Conservation (phyloP, 2,888 invertebrate species). For the Mechanitis mazaeus region DNA sequence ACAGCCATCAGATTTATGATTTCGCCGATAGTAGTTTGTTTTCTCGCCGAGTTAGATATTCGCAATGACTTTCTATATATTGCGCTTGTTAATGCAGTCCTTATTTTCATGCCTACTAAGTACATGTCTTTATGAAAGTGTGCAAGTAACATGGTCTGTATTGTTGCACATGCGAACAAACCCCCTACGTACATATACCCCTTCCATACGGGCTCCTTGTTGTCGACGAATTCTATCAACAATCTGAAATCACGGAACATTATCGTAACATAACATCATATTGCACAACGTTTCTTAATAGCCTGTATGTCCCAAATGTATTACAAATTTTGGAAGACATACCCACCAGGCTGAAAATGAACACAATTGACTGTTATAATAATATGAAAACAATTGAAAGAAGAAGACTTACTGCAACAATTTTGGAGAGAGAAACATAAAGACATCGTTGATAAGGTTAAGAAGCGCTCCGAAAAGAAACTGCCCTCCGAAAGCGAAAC, state of each 20-base stretch:
- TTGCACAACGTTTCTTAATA: too few relatives aligned
- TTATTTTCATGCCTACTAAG: constrained; percentile 91
- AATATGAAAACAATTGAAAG: too few relatives aligned
- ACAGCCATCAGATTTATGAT: constrained; percentile 95
- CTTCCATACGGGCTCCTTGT: constrained; percentile 84
- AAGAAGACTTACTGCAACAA: constrained; percentile 82
- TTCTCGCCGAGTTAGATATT: constrained; percentile 87
- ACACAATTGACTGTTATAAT: too few relatives aligned
- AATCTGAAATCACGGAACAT: constrained; percentile 66
- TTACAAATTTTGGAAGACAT: too few relatives aligned
- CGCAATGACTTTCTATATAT: constrained; percentile 91
- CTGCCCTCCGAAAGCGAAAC: constrained; percentile 90
- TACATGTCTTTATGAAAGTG: constrained; percentile 96
- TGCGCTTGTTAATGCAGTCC: constrained; percentile 91
- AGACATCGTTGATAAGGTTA: constrained; percentile 87
- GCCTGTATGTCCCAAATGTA: too few relatives aligned
- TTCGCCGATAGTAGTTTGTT: constrained; percentile 92
- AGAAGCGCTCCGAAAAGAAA: constrained; percentile 90
- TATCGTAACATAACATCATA: too few relatives aligned
- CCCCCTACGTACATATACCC: constrained; percentile 89
- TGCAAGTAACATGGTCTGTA: constrained; percentile 89
- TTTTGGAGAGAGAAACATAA: constrained; percentile 94
- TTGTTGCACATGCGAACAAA: constrained; percentile 83
- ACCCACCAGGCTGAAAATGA: too few relatives aligned
- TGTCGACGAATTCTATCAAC: constrained; percentile 83